These are phyloP conservation scores for Pseudotriccus pelzelni DNA, from an alignment of 2,797 vertebrate species.

Conservation along the genomic window DNA sequence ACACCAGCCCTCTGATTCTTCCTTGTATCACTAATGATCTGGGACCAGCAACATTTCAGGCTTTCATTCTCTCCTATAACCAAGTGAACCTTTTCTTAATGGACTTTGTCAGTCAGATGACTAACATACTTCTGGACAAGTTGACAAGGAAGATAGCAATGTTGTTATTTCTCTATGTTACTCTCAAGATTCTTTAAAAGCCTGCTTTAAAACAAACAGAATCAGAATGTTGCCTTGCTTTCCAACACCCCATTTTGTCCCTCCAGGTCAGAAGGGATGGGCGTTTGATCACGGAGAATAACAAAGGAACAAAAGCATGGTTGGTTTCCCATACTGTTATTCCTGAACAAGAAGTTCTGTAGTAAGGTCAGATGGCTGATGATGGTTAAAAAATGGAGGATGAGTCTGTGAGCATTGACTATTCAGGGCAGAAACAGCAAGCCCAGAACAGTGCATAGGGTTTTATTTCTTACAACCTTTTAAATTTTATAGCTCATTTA, in stretches of 20 bases:
- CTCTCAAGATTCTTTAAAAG: background rate
- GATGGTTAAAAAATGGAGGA: background rate
- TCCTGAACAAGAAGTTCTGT: background rate
- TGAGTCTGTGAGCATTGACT: background rate
- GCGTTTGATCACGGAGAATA: accelerated
- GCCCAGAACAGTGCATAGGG: background rate
- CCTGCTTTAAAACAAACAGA: background rate
- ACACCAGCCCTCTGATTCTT: background rate
- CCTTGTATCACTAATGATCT: background rate
- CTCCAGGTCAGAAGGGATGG: background rate
- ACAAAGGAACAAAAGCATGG: background rate
- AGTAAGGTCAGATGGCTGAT: background rate
- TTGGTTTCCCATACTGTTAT: background rate
- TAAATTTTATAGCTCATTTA: conserved; percentile 36
- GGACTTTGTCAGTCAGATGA: background rate
- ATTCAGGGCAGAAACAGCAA: background rate
- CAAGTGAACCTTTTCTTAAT: background rate
- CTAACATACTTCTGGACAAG: background rate
- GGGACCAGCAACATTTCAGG: background rate
- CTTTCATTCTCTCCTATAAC: background rate
- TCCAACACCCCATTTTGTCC: background rate
- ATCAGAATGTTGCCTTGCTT: background rate
- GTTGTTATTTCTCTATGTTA: background rate
- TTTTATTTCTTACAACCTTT: conserved; percentile 26
- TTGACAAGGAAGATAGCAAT: background rate